These are phyloP conservation scores for Phragmatobia fuliginosa DNA, from an alignment of 2,888 invertebrate genomes.

Conservation along the genomic window DNA sequence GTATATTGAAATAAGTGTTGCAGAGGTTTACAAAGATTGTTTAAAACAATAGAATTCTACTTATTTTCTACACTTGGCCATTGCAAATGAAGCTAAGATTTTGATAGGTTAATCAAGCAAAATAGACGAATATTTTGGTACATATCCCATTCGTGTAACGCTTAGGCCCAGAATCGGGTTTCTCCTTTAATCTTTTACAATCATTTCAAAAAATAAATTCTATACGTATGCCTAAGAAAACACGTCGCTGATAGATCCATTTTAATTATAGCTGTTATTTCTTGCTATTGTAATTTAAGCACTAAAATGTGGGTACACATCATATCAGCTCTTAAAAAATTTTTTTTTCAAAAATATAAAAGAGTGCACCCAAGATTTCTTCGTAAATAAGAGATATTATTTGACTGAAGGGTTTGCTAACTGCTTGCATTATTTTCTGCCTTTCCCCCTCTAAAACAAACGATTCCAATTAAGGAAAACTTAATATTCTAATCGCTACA, in stretches of 20 bases:
- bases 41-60: too few species aligned
- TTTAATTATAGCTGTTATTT: not conserved
- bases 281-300: not conserved
- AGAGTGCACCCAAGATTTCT: not conserved
- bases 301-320: not conserved
- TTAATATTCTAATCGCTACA: slow-evolving; percentile 50
- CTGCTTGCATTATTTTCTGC: slow-evolving; percentile 26
- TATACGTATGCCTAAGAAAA: not conserved
- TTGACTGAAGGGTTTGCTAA: slow-evolving; percentile 24
- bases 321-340: not conserved
- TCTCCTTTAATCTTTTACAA: not conserved
- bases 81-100: too few species aligned
- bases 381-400: not conserved
- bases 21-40: too few species aligned
- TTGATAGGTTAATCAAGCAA: too few species aligned
- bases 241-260: not conserved
- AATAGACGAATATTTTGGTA: too few species aligned
- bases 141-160: too few species aligned
- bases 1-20: too few species aligned
- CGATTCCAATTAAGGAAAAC: slow-evolving; percentile 34
- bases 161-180: too few species aligned
- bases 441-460: slow-evolving; percentile 40
- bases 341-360: not conserved
- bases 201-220: not conserved
- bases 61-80: too few species aligned